Evolutionary conservation across 1,140 invertebrate species (phyloP), one percentile per base, ranked within the genome.

Genomic region (Leptinotarsa texana): DNA sequence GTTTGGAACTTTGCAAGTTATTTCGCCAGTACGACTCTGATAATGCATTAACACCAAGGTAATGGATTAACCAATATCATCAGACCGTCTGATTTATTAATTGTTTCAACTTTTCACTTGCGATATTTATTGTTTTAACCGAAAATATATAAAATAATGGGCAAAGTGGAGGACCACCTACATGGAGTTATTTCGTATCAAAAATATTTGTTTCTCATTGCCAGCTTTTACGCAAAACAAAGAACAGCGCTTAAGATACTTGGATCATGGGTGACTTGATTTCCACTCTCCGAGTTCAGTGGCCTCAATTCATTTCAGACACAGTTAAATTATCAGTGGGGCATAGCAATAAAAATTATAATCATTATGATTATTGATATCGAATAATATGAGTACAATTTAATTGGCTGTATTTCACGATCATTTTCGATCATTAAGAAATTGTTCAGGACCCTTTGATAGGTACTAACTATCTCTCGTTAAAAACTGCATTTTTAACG

Each of bases 51-150:
- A 57, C 51, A 57, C 51, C 51, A 13, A 17, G 51, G 51, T 57
- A 57, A 57, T 57, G 51, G 51, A 33, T 27, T 24, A 24, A 24
- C 18, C 65, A 67, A 17, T 27, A 42, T 67, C 65, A 67, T 67
- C 65, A 24, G n/a, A 17, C 24, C 24, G 18, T 67, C 42, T 67
- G 65, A 67, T 67, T 67, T 67, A 67, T 67, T 67, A 27, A 67
- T 33, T 67, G 65, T 67, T 67, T 67, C 24, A 42, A 17, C 65
- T 67, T 67, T 67, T 67, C 24, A 67, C 42, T 67, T 67, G 18
- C 8, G 65, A 67, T 33, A 67, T 67, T 67, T 67, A 67, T 67
- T 67, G 65, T 67, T 67, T 67, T 67, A 67, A 27, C 65, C 65
- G 24, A 67, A 67, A 67, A 67, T 42, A 13, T 42, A 57, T 57